phyloP scores from a whole-genome alignment of 1,140 invertebrate genomes.

The Drosophila kepulauana region DNA sequence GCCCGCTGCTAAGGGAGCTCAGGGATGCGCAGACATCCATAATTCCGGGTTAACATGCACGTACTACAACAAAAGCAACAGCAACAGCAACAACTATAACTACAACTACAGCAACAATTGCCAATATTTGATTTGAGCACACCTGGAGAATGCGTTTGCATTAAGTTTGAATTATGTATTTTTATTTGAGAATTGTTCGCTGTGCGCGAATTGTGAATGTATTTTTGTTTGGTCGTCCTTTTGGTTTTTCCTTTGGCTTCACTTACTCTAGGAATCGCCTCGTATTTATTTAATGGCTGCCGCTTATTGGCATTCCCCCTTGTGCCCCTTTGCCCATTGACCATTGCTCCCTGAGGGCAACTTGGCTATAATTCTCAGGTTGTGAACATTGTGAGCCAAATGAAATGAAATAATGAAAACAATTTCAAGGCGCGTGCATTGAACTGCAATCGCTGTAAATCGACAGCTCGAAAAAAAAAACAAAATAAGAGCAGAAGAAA shows the following conservation, averaged over 20 bases:
- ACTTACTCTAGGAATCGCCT: constrained; percentile 41
- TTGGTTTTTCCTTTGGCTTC: not conserved
- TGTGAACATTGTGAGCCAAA: constrained; percentile 69
- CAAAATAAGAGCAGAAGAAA: not conserved
- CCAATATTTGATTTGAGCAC: constrained; percentile 69
- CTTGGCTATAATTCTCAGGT: constrained; percentile 71
- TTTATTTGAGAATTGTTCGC: constrained; percentile 58
- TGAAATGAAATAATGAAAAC: constrained; percentile 82
- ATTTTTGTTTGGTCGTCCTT: constrained; percentile 15
- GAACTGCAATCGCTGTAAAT: constrained; percentile 61
- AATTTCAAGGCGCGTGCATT: constrained; percentile 73
- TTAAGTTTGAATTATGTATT: constrained; percentile 71
- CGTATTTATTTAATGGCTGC: constrained; percentile 72
- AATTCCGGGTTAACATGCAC: constrained; percentile 4
- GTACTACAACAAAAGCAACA: not conserved
- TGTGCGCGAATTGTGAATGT: constrained; percentile 33
- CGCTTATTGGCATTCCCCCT: constrained; percentile 54
- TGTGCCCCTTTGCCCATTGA: constrained; percentile 28
- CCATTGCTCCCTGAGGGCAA: constrained; percentile 7
- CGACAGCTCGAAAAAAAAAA: constrained; percentile 11
- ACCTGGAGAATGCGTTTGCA: constrained; percentile 33
- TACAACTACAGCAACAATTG: constrained; percentile 57
- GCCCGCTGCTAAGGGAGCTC: not conserved
- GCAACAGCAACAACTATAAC: constrained; percentile 8
- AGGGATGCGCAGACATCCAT: not conserved